A percentile compares a stretch with the other conserved stretches of the same genome.
phyloP scores from a whole-genome alignment of 2,113 vertebrate species.

The Podarcis raffonei region DNA sequence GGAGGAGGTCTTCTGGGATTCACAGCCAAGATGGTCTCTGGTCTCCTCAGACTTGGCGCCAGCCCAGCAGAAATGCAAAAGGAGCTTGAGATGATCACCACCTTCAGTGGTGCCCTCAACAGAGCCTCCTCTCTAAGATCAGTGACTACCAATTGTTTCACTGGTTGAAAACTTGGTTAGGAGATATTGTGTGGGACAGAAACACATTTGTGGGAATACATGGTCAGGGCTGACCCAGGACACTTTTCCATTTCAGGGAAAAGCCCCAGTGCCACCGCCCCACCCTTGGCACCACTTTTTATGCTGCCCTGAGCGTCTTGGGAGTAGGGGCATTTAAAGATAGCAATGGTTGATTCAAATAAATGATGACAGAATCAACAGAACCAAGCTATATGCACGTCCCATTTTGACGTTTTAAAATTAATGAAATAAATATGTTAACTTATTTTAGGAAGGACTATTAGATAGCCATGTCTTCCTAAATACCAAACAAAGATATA shows the following conservation, averaged over 20 bases:
- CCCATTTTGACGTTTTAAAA: background rate
- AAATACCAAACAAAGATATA: constrained; percentile 1
- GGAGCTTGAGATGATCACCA: background rate
- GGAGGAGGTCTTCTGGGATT: too few species aligned
- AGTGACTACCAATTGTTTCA: background rate
- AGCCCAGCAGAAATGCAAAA: background rate
- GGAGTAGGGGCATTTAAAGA: background rate
- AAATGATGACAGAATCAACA: background rate
- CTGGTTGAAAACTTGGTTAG: background rate
- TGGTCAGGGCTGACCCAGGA: too few species aligned
- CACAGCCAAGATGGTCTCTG: too few species aligned
- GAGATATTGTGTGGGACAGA: too few species aligned
- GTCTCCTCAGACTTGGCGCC: background rate
- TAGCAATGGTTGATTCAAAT: background rate
- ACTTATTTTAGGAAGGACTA: background rate
- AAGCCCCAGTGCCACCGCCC: too few species aligned
- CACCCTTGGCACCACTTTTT: background rate
- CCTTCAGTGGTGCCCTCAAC: background rate
- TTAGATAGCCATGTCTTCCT: rapidly evolving
- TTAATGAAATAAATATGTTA: background rate
- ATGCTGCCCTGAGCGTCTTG: background rate
- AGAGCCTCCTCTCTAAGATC: background rate
- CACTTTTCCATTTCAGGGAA: too few species aligned
- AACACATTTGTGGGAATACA: too few species aligned
- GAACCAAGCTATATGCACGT: background rate